Evolutionary conservation across 2,797 vertebrate species (phyloP).

Genomic region (Myripristis jacobus): DNA sequence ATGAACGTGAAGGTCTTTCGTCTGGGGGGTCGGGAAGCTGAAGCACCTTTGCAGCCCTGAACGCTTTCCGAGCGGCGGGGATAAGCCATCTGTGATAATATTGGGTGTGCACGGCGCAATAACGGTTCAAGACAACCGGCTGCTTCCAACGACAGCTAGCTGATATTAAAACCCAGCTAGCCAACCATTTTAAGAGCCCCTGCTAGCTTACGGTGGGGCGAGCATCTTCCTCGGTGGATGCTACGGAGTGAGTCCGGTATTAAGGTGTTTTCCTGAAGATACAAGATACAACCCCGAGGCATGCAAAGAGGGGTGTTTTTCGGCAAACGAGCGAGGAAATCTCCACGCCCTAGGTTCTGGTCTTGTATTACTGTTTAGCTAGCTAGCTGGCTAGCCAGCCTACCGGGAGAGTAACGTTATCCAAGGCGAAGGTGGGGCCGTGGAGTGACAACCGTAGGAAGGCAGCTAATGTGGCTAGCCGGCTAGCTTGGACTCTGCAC

Average conservation of each 20-base stretch:
- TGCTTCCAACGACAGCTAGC: slow-evolving; percentile 63
- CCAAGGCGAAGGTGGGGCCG: slow-evolving; percentile 84
- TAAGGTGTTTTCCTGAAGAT: slow-evolving; percentile 21
- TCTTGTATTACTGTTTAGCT: slow-evolving; percentile 62
- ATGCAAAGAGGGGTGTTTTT: slow-evolving; percentile 63
- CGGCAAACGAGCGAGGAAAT: slow-evolving; percentile 69
- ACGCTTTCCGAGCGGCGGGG: slow-evolving; percentile 46
- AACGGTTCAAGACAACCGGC: slow-evolving; percentile 68
- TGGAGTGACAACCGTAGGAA: slow-evolving; percentile 64
- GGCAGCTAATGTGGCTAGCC: slow-evolving; percentile 76
- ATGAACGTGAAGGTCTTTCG: slow-evolving; percentile 53
- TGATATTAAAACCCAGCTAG: slow-evolving; percentile 41
- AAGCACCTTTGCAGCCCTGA: slow-evolving; percentile 57
- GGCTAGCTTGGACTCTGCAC: slow-evolving; percentile 63
- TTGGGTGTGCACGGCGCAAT: slow-evolving; percentile 70
- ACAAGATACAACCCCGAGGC: slow-evolving; percentile 44
- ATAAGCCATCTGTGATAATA: slow-evolving; percentile 69
- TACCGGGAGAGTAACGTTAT: slow-evolving; percentile 52
- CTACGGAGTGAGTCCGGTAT: slow-evolving; percentile 29
- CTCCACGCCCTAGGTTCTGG: slow-evolving; percentile 71
- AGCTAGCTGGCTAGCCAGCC: slow-evolving; percentile 69
- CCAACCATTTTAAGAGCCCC: slow-evolving; percentile 58
- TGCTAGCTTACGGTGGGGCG: slow-evolving; percentile 64
- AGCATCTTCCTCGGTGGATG: slow-evolving; percentile 61
- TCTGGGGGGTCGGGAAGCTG: slow-evolving; percentile 69